phyloP scores from a whole-genome alignment of 1,140 invertebrate species.

The Drosophila truncata region DNA sequence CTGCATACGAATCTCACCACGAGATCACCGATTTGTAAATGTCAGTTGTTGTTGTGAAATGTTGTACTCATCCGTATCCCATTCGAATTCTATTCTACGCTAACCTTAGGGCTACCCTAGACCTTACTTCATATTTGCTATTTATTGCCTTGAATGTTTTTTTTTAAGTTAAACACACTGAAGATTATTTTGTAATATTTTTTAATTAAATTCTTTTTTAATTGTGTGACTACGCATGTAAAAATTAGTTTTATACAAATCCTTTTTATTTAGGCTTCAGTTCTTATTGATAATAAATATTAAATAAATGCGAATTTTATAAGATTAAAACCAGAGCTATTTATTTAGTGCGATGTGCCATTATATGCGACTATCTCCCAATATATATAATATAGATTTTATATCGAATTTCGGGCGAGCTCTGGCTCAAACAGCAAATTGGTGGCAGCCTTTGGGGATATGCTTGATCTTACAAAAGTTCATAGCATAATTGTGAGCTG shows the following conservation, averaged over 20 bases:
- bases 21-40: slow-evolving; percentile 85
- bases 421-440: not conserved
- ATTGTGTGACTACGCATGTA: slow-evolving; percentile 58
- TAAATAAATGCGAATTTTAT: slow-evolving; percentile 41
- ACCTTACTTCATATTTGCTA: slow-evolving; percentile 54
- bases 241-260: slow-evolving; percentile 52
- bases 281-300: slow-evolving; percentile 35
- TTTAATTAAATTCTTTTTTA: slow-evolving; percentile 39
- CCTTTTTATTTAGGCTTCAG: slow-evolving; percentile 12
- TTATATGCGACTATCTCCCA: too few species aligned
- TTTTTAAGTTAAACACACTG: slow-evolving; percentile 40
- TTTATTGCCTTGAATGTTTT: slow-evolving; percentile 72
- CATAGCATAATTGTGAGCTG: slow-evolving; percentile 3
- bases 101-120: slow-evolving; percentile 45
- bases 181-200: slow-evolving; percentile 39
- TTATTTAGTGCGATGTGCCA: too few species aligned
- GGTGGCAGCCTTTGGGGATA: slow-evolving; percentile 20
- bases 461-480: not conserved
- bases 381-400: too few species aligned
- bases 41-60: slow-evolving; percentile 57
- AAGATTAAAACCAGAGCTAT: slow-evolving; percentile 27
- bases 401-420: not conserved
- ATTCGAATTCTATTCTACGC: slow-evolving; percentile 61
- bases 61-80: slow-evolving; percentile 53
- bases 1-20: slow-evolving; percentile 77